Base-by-base conservation (phyloP, 2,888 invertebrate species). In the Macroteleia sp. region DNA sequence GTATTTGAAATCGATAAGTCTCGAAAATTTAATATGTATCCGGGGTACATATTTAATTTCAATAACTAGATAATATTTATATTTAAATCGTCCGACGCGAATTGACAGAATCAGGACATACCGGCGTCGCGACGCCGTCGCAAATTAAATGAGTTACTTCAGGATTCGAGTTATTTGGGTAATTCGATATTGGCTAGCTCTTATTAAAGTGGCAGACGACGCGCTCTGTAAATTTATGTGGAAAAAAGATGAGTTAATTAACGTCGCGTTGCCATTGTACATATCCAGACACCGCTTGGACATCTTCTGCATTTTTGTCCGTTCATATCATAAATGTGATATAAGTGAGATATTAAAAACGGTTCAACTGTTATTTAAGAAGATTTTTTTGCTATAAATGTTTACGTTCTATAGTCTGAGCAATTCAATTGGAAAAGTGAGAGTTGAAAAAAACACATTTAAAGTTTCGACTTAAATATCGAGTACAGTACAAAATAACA, bases 91-190 rank as follows among this genome's bases (percentile, higher is more conserved):
- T 41, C 78, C 77, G 75, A 74, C 79, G 79, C 77, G 85, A 88
- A 88, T 88, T 89, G 90, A 90, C 89, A 85, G 88, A 90, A 89
- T 87, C 86, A 85, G 90, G 89, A 76, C 89, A 90, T 77, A 78
- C 81, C 83, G 85, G 81, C 85, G 88, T 87, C 87, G 88, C 87
- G 87, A 88, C 87, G 86, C 81, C 83, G 82, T 85, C 84, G 82
- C 85, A 86, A 88, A 90, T 89, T 89, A 90, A 89, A 88, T 82
- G 86, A 87, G 84, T 89, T 86, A 87, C 88, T 89, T 89, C 85
- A 71, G 87, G 86, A 88, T 79, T 82, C 73, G 76, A 70, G 74
- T 78, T 80, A 87, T 87, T 81, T 86, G 83, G 85, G 84, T 87
- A 86, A 87, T 88, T 86, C 83, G 82, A 86, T 88, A 87, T 83